A percentile compares a stretch with the other conserved stretches of the same genome.
Conservation (phyloP, 2,113 vertebrate genomes). For the mouse (Mus musculus) region DNA sequence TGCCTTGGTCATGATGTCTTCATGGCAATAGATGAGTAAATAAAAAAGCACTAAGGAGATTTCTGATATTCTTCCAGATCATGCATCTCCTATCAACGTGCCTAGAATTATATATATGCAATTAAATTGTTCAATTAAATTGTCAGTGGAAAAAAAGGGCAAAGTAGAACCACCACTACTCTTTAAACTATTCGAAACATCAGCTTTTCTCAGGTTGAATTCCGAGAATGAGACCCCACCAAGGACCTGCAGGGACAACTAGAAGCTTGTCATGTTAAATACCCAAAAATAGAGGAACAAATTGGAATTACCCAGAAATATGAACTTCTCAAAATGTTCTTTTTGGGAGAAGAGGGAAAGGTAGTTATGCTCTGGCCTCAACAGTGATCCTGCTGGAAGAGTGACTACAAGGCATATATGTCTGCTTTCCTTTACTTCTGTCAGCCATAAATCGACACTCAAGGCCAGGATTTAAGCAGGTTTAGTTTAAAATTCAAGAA, state of each 20-base stretch:
- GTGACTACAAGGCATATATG: background rate
- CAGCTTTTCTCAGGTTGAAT: background rate
- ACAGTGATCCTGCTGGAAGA: background rate
- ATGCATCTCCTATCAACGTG: background rate
- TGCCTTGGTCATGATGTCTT: background rate
- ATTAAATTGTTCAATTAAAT: background rate
- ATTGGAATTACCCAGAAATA: background rate
- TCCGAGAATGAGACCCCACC: no score
- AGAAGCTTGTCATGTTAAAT: background rate
- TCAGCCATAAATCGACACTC: background rate
- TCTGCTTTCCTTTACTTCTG: background rate
- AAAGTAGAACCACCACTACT: background rate
- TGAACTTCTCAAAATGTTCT: background rate
- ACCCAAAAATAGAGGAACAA: background rate
- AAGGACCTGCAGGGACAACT: background rate
- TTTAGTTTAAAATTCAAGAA: background rate
- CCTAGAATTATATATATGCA: background rate
- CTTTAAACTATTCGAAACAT: background rate
- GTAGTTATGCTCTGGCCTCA: no score
- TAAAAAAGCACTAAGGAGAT: no score
- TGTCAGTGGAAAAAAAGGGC: background rate
- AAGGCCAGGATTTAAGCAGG: background rate
- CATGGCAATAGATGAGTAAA: no score
- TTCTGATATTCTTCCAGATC: background rate
- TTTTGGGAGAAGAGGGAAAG: background rate